Percentiles rank a stretch among this genome's conserved stretches.
These are phyloP conservation scores for Ephestia elutella DNA, from an alignment of 1,140 invertebrate species.

Conservation along the genomic window DNA sequence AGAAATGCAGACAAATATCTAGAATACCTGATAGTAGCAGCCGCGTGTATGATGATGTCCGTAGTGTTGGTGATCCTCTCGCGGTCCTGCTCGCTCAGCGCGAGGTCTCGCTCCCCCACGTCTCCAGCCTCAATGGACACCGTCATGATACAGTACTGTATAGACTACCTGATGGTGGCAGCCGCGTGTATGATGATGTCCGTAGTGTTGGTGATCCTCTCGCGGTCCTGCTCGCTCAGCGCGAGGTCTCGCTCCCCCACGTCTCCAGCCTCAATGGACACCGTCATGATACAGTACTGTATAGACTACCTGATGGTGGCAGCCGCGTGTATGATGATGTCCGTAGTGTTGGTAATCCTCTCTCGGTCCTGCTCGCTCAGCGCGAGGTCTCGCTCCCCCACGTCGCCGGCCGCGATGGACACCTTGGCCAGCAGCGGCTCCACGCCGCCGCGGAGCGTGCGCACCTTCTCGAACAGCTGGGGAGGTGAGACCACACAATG, in stretches of 20 bases:
- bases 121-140: constrained; percentile 86
- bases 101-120: constrained; percentile 82
- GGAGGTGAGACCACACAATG: constrained; percentile 27
- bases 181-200: constrained; percentile 93
- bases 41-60: constrained; percentile 91
- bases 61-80: constrained; percentile 81
- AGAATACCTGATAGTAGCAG: constrained; percentile 89
- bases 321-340: constrained; percentile 92
- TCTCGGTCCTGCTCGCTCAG: constrained; percentile 81
- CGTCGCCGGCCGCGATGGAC: constrained; percentile 85
- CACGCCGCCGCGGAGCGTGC: constrained; percentile 74
- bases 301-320: constrained; percentile 88
- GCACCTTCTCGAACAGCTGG: constrained; percentile 86
- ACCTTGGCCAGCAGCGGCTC: constrained; percentile 79
- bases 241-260: constrained; percentile 83
- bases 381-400: constrained; percentile 82
- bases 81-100: constrained; percentile 82
- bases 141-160: too few species aligned
- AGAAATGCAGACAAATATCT: too few species aligned
- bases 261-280: constrained; percentile 86
- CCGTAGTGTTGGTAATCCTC: constrained; percentile 80
- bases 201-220: constrained; percentile 81
- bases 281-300: too few species aligned
- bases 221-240: constrained; percentile 80
- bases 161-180: constrained; percentile 87